Evolutionary conservation across 1,140 invertebrate genomes (phyloP), one percentile per base, ranked within the genome.

Genomic region (Trichomalopsis sarcophagae): DNA sequence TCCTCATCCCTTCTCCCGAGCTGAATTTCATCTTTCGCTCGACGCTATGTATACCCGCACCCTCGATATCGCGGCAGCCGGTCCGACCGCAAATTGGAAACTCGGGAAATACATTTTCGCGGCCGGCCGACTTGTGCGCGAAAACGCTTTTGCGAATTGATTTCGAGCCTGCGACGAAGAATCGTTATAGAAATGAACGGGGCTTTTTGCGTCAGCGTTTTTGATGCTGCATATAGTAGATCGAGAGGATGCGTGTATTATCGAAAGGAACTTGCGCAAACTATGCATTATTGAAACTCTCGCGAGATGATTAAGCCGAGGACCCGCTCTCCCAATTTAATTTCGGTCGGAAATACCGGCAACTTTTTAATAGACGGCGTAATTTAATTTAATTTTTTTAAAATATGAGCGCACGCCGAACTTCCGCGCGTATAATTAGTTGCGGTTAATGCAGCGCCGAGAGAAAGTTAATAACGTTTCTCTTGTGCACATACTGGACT

Each of bases 31-130:
- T 36, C 71, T 55, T 73, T n/a, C 81, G 44, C 71, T 75, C 47
- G 27, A 27, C 17, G 23, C 14, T 76, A 40, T 79, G 13, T 50
- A 50, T 50, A 50, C 3, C 11, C 14, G 17, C 17, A 62, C 84
- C 86, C 83, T 86, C 40, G 33, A 44, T 44, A 44, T 44, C 55
- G 27, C 4, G 68, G 44, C 6, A 23, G 66, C 33, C 33, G 2
- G 21, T 66, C 87, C 88, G 87, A 92, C 92, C 91, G 88, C 91
- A 92, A 93, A 93, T 92, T 92, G 91, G 90, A 93, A 92, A 92
- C 91, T 88, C 88, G 21, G 88, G 89, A 91, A 89, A 92, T 91
- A 91, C 88, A 91, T 91, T 91, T 91, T 91, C 89, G 79, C 27
- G 30, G 1, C 13, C 23, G 27, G 1, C 40, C 33, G 33, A 36